A percentile compares a stretch with the other conserved stretches of the same genome.
Evolutionary conservation across 2,113 vertebrate genomes (phyloP).

Genomic region (Rousettus leschenaultii): DNA sequence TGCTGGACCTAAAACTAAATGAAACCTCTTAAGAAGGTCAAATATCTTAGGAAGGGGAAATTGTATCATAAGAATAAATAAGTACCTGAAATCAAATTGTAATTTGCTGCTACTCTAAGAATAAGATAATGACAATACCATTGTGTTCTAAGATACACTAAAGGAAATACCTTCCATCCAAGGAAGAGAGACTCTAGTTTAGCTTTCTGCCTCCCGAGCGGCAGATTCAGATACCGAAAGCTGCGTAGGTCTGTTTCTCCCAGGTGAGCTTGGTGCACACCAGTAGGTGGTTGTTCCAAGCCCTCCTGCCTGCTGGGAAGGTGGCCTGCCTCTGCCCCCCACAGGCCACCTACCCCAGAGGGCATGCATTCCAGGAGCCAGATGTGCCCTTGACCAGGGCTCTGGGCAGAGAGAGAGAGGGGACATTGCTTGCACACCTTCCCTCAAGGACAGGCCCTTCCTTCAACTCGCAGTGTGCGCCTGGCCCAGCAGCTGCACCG

Average conservation of each 20-base stretch:
- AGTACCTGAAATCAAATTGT: not conserved
- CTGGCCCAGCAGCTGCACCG: not conserved
- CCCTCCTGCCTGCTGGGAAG: too few relatives aligned
- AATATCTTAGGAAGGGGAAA: not conserved
- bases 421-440: not conserved
- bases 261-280: too few relatives aligned
- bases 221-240: too few relatives aligned
- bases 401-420: not conserved
- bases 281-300: too few relatives aligned
- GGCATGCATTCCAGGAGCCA: constrained; percentile 9
- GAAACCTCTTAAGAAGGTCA: constrained; percentile 1
- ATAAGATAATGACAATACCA: not conserved
- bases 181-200: too few relatives aligned
- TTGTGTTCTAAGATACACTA: not conserved
- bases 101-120: not conserved
- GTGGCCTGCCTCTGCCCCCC: too few relatives aligned
- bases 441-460: not conserved
- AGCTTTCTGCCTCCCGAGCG: too few relatives aligned
- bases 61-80: not conserved
- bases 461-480: not conserved
- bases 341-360: not conserved
- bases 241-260: too few relatives aligned
- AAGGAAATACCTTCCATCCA: too few relatives aligned
- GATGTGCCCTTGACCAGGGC: not conserved
- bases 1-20: not conserved